Conservation (phyloP, 2,113 vertebrate genomes). For the Tricholaema leucomelas region DNA sequence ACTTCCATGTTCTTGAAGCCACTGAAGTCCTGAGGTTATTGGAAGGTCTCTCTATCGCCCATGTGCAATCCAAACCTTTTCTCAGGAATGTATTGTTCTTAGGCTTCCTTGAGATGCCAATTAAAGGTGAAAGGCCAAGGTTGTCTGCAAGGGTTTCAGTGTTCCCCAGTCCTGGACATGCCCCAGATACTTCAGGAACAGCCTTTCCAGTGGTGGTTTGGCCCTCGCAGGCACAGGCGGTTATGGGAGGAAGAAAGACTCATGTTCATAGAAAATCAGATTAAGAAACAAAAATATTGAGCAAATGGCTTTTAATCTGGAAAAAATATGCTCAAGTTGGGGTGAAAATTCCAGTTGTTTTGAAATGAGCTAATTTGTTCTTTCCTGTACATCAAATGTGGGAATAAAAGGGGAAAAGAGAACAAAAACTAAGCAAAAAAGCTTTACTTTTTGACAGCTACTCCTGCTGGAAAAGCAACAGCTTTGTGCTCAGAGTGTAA, state of each 20-base stretch:
- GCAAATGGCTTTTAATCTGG: conserved; percentile 57
- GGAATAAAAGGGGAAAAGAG: conserved; percentile 39
- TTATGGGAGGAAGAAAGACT: conserved; percentile 56
- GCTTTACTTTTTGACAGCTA: conserved; percentile 2
- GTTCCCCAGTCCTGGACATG: not conserved
- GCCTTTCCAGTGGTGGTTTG: conserved; percentile 64
- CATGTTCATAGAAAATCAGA: conserved; percentile 61
- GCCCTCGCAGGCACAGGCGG: not conserved
- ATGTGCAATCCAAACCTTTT: conserved; percentile 20
- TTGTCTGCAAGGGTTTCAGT: conserved; percentile 15
- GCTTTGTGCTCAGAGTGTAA: conserved; percentile 1
- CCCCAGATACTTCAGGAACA: conserved; percentile 53
- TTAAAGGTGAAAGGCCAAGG: not conserved
- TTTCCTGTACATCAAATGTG: conserved; percentile 59
- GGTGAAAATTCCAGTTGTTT: conserved; percentile 65
- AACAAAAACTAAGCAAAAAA: conserved; percentile 28
- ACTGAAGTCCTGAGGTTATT: conserved; percentile 39
- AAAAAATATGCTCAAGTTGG: conserved; percentile 58
- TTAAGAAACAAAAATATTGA: conserved; percentile 67
- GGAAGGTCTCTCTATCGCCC: conserved; percentile 43
- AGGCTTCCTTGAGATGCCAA: conserved; percentile 16
- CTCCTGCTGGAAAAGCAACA: conserved; percentile 31
- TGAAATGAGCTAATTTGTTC: conserved; percentile 66
- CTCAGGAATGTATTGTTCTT: not conserved
- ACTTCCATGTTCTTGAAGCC: conserved; percentile 51